phyloP scores from a whole-genome alignment of 2,888 invertebrate genomes.

The Eupithecia dodoneata region DNA sequence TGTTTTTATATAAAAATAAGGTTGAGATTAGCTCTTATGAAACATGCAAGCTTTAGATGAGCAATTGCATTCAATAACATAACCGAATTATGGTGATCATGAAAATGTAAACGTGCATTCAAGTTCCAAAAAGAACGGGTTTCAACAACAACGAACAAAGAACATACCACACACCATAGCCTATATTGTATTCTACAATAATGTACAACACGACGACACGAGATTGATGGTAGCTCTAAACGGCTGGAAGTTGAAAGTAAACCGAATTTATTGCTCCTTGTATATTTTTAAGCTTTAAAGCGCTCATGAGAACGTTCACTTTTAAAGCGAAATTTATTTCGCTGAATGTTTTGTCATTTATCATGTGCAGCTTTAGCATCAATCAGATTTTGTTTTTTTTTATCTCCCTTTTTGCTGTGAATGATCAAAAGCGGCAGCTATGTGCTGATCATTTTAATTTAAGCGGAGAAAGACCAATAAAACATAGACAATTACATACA shows the following conservation, averaged over 20 bases:
- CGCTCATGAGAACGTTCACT: slow-evolving; percentile 25
- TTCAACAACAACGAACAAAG: not conserved
- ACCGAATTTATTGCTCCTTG: slow-evolving; percentile 53
- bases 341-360: slow-evolving; percentile 19
- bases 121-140: not conserved
- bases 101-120: not conserved
- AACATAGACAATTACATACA: no score
- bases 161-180: not conserved
- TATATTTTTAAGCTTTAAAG: slow-evolving; percentile 36
- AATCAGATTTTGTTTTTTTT: not conserved
- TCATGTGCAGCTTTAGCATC: slow-evolving; percentile 8
- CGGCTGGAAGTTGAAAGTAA: slow-evolving; percentile 50
- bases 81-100: no score
- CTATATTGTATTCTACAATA: slow-evolving; percentile 24
- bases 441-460: not conserved
- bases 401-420: not conserved
- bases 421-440: no score
- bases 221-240: slow-evolving; percentile 64
- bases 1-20: no score
- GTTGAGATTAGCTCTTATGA: no score
- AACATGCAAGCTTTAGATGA: no score
- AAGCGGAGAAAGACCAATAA: no score
- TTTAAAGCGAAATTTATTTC: slow-evolving; percentile 24
- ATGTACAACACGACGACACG: slow-evolving; percentile 50
- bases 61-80: no score